Evolutionary conservation across 2,888 invertebrate genomes (phyloP).

Genomic region (Clepsis dumicolana): DNA sequence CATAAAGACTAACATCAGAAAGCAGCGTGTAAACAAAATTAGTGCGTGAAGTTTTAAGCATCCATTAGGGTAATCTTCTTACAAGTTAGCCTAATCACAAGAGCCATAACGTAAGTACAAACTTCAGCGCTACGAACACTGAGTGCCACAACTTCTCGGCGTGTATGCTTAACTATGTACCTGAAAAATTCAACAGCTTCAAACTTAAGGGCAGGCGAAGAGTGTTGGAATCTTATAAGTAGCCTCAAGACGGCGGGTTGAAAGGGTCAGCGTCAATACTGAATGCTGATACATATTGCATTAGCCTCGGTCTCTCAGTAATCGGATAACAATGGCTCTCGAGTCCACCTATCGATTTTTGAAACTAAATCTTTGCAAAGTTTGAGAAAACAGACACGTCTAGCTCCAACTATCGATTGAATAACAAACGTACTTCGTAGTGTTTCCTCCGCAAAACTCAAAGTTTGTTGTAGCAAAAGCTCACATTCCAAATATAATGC

Average conservation of each 20-base stretch:
- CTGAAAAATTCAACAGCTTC: slow-evolving; percentile 39
- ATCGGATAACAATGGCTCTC: slow-evolving; percentile 54
- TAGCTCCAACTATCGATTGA: slow-evolving; percentile 2
- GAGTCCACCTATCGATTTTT: slow-evolving; percentile 30
- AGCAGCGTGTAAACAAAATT: slow-evolving; percentile 21
- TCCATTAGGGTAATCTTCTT: slow-evolving; percentile 40
- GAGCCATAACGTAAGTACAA: slow-evolving; percentile 32
- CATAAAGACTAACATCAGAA: slow-evolving; percentile 9
- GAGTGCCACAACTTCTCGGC: slow-evolving; percentile 13
- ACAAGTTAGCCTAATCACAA: slow-evolving; percentile 32
- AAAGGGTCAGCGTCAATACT: slow-evolving; percentile 38
- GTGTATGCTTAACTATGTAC: slow-evolving; percentile 25
- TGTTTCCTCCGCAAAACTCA: background rate
- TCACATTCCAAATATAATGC: slow-evolving; percentile 24
- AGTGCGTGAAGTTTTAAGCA: slow-evolving; percentile 32
- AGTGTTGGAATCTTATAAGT: slow-evolving; percentile 39
- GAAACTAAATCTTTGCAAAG: slow-evolving; percentile 13
- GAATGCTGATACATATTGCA: slow-evolving; percentile 74
- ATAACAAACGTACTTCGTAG: background rate
- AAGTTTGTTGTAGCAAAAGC: background rate
- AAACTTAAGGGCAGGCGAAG: slow-evolving; percentile 31
- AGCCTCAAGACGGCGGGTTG: slow-evolving; percentile 31
- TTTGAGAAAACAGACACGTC: slow-evolving; percentile 4
- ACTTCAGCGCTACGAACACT: slow-evolving; percentile 10
- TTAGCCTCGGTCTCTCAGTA: slow-evolving; percentile 64